Conservation (phyloP, 2,797 vertebrate species). For the Apogon talboti region DNA sequence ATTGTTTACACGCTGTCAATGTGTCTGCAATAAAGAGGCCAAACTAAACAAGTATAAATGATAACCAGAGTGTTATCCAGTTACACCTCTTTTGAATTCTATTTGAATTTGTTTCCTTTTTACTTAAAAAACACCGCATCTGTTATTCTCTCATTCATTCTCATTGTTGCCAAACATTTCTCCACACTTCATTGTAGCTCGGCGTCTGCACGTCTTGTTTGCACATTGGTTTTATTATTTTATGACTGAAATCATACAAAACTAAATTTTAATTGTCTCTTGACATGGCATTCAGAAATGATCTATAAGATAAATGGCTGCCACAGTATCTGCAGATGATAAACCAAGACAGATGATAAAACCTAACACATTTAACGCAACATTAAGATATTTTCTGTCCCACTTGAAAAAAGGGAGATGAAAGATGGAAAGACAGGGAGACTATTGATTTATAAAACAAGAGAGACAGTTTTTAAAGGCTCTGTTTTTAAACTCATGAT, state of each 20-base stretch:
- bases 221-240: too few relatives aligned
- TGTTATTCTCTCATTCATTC: too few relatives aligned
- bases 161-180: too few relatives aligned
- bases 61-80: background rate
- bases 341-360: background rate
- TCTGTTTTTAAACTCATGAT: constrained; percentile 65
- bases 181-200: too few relatives aligned
- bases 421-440: constrained; percentile 47
- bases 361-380: constrained; percentile 9
- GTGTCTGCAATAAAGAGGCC: constrained; percentile 44
- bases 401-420: constrained; percentile 16
- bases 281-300: too few relatives aligned
- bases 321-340: background rate
- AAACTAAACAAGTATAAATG: background rate
- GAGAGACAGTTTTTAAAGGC: constrained; percentile 41
- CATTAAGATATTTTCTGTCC: background rate
- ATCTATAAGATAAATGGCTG: background rate
- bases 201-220: too few relatives aligned
- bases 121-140: background rate
- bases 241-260: too few relatives aligned
- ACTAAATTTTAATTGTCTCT: too few relatives aligned
- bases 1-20: constrained; percentile 22
- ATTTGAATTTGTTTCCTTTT: background rate
- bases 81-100: background rate
- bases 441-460: constrained; percentile 60